Base-by-base conservation (phyloP, 2,113 vertebrate genomes). In the Thryonomys swinderianus region DNA sequence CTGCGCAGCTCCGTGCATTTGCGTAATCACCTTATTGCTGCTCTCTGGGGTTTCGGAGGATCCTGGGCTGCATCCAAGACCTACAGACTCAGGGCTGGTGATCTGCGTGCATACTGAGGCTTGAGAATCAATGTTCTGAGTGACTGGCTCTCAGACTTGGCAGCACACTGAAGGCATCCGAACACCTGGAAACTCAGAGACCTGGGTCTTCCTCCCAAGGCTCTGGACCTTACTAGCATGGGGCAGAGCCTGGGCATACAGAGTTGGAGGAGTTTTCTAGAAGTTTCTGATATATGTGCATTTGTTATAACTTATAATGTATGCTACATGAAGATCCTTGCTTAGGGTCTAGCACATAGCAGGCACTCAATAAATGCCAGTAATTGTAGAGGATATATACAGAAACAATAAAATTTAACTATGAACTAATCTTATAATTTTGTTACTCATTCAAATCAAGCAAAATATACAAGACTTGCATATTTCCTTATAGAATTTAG, bases 371-470 rank as follows among this genome's bases (percentile, higher is more conserved):
- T 80, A 64, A 81, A 78, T 85, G n/a, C n/a, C 1, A 55, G 18
- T 13, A 86, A 82, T 89, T 71, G 71, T 1, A 61, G 12, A 93
- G 78, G 73, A 67, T 23, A 61, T 2, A 1, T 32, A 42, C 2
- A 59, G 27, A 81, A 84, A 85, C 48, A 21, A 48, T 66, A 40
- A 90, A 2, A 45, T 20, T 61, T 67, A 87, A 48, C 17, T 78
- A 27, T 21, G 21, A 86, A 61, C n/a, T 55, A 45, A 87, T 40
- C 14, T 69, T 55, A 64, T 5, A 55, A 30, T 92, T 95, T 51
- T 83, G 40, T n/a, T 73, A 37, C 23, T 81, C 25, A 90, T 18
- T 85, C 61, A 89, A 88, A 96, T 88, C 74, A 95, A 91, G 18
- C 7, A 74, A 86, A 88, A 91, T n/a, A 88, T 57, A 94, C 83